phyloP scores from a whole-genome alignment of 2,797 vertebrate species.

The Muscicapa comitata region DNA sequence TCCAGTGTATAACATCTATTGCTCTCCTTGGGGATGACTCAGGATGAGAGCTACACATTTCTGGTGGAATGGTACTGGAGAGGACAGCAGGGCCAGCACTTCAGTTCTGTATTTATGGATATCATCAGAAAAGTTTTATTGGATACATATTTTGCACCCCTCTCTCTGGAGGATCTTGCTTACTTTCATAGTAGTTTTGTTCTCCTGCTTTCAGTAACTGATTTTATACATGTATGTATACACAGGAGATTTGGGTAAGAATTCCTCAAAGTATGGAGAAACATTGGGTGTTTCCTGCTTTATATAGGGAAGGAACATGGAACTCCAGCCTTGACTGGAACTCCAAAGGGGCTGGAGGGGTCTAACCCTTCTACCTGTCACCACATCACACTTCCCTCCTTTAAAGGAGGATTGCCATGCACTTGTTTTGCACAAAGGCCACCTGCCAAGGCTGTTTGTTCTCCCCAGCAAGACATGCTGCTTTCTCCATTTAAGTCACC shows the following conservation, averaged over 20 bases:
- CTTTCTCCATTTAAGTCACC: background rate
- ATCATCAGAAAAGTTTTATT: constrained; percentile 50
- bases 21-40: constrained; percentile 43
- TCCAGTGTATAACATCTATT: constrained; percentile 54
- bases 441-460: background rate
- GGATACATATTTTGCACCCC: constrained; percentile 37
- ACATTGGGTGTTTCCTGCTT: background rate
- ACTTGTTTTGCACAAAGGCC: background rate
- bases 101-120: constrained; percentile 31
- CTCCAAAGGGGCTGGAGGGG: background rate
- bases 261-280: background rate
- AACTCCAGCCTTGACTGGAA: background rate
- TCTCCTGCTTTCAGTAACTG: background rate
- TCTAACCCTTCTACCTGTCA: background rate
- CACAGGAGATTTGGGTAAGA: background rate
- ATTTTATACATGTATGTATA: background rate
- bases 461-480: background rate
- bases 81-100: constrained; percentile 19
- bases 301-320: background rate
- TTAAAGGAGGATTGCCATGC: background rate
- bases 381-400: background rate
- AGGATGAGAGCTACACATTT: background rate
- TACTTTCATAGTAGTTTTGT: background rate
- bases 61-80: background rate
- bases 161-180: constrained; percentile 1